Base-by-base conservation (phyloP, 2,888 invertebrate species). In the Tineola bisselliella region DNA sequence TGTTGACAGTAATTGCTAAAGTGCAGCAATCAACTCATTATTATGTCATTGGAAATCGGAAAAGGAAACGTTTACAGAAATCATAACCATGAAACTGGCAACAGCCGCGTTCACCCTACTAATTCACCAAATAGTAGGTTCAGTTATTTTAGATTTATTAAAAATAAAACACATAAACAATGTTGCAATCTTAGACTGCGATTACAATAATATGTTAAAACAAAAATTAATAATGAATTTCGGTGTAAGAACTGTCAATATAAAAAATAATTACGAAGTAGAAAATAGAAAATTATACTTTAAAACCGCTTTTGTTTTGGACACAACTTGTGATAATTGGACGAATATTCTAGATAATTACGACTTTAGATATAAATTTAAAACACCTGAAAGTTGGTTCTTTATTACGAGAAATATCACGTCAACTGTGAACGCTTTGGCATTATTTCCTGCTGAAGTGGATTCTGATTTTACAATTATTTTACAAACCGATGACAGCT, bases 401-500 rank as follows among this genome's bases (percentile, higher is more conserved):
- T 66, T 88, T 19, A 64, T 75, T 13, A 33, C 58, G 1, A 58
- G 8, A 10, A 38, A 76, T 63, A 19, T 79, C 0, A 57, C 65
- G 13, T 63, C 66, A 44, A 75, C 76, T 6, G 62, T 65, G 0
- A 62, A 72, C n/a, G 63, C 65, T 43, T 69, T 89, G n/a, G 70
- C 76, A 8, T 64, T 67, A 8, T 76, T 79, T 61, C 75, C 77
- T 2, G 67, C 88, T 17, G 84, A 84, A 66, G 71, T 88, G 0
- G 79, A 88, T 66, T 83, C 88, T 0, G 87, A 89, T 66, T 69
- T 89, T 4, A 77, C 74, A 12, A 65, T 88, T 4, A 73, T 79
- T 5, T 62, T 69, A 59, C 68, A 70, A 58, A 65, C 63, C 0
- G 56, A 63, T 25, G 62, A 68, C 13, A 65, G 65, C 6, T 62